These are phyloP conservation scores for Saccopteryx leptura DNA, from an alignment of 2,113 vertebrate genomes.

Conservation along the genomic window DNA sequence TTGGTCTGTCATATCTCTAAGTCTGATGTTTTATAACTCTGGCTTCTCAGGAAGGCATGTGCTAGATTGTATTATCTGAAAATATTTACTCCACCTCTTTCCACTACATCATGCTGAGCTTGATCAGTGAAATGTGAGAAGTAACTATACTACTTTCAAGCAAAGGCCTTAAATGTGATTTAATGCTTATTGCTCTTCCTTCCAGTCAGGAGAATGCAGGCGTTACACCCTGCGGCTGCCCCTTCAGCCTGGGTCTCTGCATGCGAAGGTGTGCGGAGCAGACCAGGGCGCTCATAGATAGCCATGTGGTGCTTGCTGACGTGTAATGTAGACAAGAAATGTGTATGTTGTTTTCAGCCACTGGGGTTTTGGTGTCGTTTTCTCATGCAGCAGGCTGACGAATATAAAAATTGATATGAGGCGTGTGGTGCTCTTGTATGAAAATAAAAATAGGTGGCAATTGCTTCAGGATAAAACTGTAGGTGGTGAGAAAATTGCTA, in stretches of 20 bases:
- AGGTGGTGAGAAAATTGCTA: not conserved
- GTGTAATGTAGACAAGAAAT: not conserved
- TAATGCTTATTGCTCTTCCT: not conserved
- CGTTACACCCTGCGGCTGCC: accelerated
- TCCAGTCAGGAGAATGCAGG: not conserved
- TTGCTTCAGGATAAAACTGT: constrained; percentile 22
- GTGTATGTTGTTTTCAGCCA: not conserved
- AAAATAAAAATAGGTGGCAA: not conserved
- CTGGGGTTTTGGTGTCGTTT: not conserved
- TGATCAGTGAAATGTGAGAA: not conserved
- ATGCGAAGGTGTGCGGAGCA: not conserved
- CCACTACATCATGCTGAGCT: not conserved
- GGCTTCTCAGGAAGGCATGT: not conserved
- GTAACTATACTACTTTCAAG: not conserved
- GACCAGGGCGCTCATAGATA: not conserved
- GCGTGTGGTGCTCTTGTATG: not conserved
- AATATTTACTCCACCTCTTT: not conserved
- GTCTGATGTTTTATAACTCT: constrained; percentile 1
- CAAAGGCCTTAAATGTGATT: not conserved
- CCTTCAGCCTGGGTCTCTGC: not conserved
- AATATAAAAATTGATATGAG: not conserved
- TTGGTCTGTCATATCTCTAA: not conserved
- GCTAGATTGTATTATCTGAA: not conserved
- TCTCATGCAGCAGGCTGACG: not conserved
- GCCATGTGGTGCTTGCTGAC: not conserved